Conservation (phyloP, 1,140 invertebrate genomes). For the Epicauta chinensis region DNA sequence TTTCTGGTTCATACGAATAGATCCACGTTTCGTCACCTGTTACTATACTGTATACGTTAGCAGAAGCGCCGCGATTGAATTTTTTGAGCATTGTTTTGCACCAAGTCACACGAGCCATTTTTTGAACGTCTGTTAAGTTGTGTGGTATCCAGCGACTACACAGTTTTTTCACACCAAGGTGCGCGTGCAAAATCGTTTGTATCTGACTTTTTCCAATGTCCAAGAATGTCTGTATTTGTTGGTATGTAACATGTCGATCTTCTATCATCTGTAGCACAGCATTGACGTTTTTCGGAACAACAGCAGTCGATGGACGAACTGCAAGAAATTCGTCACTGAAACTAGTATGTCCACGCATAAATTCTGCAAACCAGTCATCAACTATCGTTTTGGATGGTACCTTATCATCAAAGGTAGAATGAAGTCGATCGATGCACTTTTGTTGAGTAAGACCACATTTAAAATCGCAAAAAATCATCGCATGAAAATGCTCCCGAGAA, state of each 20-base stretch:
- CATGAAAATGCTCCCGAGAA: too few relatives aligned
- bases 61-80: slow-evolving; percentile 22
- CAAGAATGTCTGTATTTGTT: not conserved
- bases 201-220: too few relatives aligned
- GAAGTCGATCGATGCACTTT: not conserved
- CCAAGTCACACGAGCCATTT: slow-evolving; percentile 29
- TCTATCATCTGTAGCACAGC: slow-evolving; percentile 2
- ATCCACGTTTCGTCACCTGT: slow-evolving; percentile 14
- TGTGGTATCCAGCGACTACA: slow-evolving; percentile 25
- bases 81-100: slow-evolving; percentile 28
- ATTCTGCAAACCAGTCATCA: slow-evolving; percentile 10
- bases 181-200: too few relatives aligned
- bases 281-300: slow-evolving; percentile 7
- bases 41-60: slow-evolving; percentile 19
- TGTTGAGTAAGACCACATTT: too few relatives aligned
- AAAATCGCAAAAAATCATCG: too few relatives aligned
- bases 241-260: slow-evolving; percentile 37
- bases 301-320: slow-evolving; percentile 6
- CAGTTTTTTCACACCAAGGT: not conserved
- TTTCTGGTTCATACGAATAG: slow-evolving; percentile 13
- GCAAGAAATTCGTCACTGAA: slow-evolving; percentile 11
- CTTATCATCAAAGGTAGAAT: slow-evolving; percentile 13
- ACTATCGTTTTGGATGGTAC: slow-evolving; percentile 9
- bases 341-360: slow-evolving; percentile 20
- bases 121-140: slow-evolving; percentile 29